A percentile compares a stretch with the other conserved stretches of the same genome.
These are phyloP conservation scores for Neosalanx taihuensis DNA, from an alignment of 2,797 vertebrate genomes.

Conservation along the genomic window DNA sequence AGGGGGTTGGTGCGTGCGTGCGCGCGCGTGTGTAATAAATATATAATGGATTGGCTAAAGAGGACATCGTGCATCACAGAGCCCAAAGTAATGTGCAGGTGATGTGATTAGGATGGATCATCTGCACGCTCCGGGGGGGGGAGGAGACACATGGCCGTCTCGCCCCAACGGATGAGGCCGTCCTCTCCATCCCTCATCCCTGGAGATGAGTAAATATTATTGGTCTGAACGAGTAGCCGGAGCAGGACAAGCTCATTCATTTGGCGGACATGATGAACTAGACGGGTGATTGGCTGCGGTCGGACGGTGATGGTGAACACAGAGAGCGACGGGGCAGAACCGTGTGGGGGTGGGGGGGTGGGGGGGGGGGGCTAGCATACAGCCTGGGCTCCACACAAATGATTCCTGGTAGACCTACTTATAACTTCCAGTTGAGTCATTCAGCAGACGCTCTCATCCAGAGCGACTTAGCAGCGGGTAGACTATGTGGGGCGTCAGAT, in stretches of 20 bases:
- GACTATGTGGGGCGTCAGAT: no score
- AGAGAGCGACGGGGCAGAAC: background rate
- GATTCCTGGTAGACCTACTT: no score
- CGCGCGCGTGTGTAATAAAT: slow-evolving; percentile 41
- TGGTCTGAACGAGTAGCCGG: background rate
- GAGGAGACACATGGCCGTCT: background rate
- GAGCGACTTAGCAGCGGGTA: no score
- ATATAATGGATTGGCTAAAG: slow-evolving; percentile 50
- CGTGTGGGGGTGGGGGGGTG: no score
- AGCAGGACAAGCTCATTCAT: slow-evolving; percentile 9
- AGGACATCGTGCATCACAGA: slow-evolving; percentile 44
- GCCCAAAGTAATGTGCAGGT: slow-evolving; percentile 48
- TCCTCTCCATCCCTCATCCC: slow-evolving; percentile 1
- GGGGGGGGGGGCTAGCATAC: background rate
- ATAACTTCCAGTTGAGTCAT: no score
- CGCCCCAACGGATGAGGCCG: background rate
- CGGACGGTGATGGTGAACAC: background rate
- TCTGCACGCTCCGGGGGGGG: slow-evolving; percentile 14
- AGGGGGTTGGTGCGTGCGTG: slow-evolving; percentile 26
- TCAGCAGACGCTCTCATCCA: no score
- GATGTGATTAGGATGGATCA: slow-evolving; percentile 54
- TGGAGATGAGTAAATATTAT: slow-evolving; percentile 9
- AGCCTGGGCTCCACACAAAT: background rate
- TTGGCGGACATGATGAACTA: slow-evolving; percentile 5
- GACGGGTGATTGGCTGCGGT: background rate